Evolutionary conservation across 1,140 invertebrate genomes (phyloP).

Genomic region (Drosophila kepulauana): DNA sequence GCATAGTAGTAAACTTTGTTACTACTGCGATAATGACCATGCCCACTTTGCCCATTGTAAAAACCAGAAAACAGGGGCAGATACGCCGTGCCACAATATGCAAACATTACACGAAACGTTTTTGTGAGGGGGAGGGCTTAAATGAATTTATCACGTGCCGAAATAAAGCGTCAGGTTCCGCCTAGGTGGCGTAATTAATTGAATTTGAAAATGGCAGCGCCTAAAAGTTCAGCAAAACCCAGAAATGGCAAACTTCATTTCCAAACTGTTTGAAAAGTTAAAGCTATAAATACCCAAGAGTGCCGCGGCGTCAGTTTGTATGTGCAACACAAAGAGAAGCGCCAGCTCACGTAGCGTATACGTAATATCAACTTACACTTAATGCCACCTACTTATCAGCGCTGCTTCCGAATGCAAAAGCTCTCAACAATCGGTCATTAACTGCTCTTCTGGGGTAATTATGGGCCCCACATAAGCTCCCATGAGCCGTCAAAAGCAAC

Average conservation of each 20-base stretch:
- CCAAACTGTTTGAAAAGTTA: conserved; percentile 15
- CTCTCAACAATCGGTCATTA: conserved; percentile 41
- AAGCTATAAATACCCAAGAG: conserved; percentile 33
- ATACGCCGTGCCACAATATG: conserved; percentile 43
- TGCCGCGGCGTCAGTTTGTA: too few relatives aligned
- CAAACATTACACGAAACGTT: conserved; percentile 67
- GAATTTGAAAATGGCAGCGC: conserved; percentile 55
- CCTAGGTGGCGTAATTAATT: conserved; percentile 68
- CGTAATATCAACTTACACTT: conserved; percentile 52
- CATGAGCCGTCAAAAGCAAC: conserved; percentile 20
- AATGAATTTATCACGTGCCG: conserved; percentile 81
- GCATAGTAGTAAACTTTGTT: conserved; percentile 60
- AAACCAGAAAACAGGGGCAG: neutral
- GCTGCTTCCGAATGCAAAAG: neutral
- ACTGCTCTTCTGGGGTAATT: conserved; percentile 36
- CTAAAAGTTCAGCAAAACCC: conserved; percentile 37
- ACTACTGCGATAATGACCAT: conserved; percentile 49
- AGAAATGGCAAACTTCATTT: conserved; percentile 27
- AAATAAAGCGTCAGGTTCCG: conserved; percentile 65
- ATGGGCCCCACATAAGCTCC: conserved; percentile 14
- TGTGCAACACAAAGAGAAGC: neutral
- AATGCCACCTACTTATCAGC: conserved; percentile 41
- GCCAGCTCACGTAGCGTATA: neutral
- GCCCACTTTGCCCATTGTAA: conserved; percentile 35
- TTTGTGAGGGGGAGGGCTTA: conserved; percentile 48